Evolutionary conservation across 2,797 vertebrate genomes (phyloP).

Genomic region (Euthynnus affinis): DNA sequence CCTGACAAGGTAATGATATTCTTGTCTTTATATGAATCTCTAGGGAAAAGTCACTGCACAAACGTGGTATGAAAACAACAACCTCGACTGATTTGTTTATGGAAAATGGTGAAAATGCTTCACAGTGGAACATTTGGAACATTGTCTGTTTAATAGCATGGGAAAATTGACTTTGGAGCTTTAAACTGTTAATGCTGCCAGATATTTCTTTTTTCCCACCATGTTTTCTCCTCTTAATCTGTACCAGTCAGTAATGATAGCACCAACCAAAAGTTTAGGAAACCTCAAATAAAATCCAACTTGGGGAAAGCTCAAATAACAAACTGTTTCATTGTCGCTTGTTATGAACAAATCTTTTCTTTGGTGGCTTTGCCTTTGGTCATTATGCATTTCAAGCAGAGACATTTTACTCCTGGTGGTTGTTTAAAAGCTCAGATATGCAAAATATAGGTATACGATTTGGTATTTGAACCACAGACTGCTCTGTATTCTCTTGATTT

Average conservation of each 20-base stretch:
- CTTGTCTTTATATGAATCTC: slow-evolving; percentile 14
- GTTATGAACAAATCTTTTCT: neutral
- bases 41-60: neutral
- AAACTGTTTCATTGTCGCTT: slow-evolving; percentile 11
- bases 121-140: slow-evolving; percentile 17
- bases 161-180: slow-evolving; percentile 29
- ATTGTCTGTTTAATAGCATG: slow-evolving; percentile 22
- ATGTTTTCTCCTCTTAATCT: slow-evolving; percentile 14
- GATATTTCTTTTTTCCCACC: neutral
- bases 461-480: neutral
- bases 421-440: neutral
- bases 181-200: slow-evolving; percentile 7
- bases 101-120: slow-evolving; percentile 46
- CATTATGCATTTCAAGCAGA: neutral
- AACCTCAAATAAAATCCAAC: slow-evolving; percentile 4
- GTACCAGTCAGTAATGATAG: neutral
- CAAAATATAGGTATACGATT: neutral
- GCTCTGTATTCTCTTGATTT: neutral
- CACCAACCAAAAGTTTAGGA: slow-evolving; percentile 9
- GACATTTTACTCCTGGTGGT: neutral
- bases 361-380: neutral
- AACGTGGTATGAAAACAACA: slow-evolving; percentile 24
- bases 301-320: neutral
- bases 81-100: slow-evolving; percentile 30
- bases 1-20: slow-evolving; percentile 11